Conservation (phyloP, 2,113 vertebrate genomes). For the Paradoxurus hermaphroditus region DNA sequence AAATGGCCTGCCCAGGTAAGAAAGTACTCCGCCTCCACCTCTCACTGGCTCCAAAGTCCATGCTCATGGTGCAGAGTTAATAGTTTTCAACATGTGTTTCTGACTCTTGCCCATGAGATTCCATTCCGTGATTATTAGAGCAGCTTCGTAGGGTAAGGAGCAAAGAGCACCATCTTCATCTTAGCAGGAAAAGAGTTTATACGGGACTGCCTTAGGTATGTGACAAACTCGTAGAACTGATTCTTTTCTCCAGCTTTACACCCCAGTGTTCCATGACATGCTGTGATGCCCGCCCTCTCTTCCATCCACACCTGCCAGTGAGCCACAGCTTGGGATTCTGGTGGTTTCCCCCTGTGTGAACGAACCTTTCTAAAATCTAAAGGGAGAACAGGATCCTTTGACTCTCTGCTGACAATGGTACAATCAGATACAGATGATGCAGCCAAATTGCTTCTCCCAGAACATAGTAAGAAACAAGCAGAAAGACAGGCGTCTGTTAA, state of each 20-base stretch:
- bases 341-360: neutral
- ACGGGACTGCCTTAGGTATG: no score
- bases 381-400: neutral
- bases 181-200: neutral
- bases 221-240: neutral
- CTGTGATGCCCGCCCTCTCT: fast-evolving
- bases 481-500: neutral
- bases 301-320: neutral
- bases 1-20: neutral
- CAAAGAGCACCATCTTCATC: neutral
- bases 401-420: neutral
- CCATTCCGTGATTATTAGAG: neutral
- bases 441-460: neutral
- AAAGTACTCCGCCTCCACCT: neutral
- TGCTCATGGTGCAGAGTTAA: neutral
- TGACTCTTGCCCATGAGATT: neutral
- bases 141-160: neutral
- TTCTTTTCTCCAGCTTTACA: neutral
- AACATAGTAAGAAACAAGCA: neutral
- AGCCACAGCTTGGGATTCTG: neutral
- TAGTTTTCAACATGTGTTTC: neutral
- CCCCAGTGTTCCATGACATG: neutral
- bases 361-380: neutral
- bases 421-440: fast-evolving
- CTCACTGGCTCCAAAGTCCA: neutral